Percentiles rank a stretch among this genome's conserved stretches.
phyloP scores from a whole-genome alignment of 2,888 invertebrate species.

The Homarus gammarus region DNA sequence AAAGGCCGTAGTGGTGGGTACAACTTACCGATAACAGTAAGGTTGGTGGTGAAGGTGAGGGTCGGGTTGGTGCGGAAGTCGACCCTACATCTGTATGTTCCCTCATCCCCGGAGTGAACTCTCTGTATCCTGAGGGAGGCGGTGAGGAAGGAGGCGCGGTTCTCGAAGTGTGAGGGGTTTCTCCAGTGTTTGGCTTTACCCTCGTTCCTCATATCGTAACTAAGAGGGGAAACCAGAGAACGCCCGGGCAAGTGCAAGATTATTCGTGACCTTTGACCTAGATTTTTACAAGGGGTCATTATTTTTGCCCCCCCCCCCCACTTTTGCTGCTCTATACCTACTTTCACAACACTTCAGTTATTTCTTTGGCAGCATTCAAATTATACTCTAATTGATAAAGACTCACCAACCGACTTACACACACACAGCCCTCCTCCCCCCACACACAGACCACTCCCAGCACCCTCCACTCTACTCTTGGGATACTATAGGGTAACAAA shows the following conservation, averaged over 20 bases:
- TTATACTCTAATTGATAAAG: no score
- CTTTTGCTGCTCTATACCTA: no score
- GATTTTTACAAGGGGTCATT: no score
- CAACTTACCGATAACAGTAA: slow-evolving; percentile 70
- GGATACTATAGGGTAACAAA: no score
- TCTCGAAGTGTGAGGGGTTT: slow-evolving; percentile 52
- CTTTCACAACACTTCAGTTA: no score
- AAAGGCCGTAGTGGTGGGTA: neutral
- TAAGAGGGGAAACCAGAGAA: slow-evolving; percentile 8
- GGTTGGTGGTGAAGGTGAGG: slow-evolving; percentile 66
- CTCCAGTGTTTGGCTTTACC: slow-evolving; percentile 66
- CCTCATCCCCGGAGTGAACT: slow-evolving; percentile 40
- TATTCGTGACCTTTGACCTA: no score
- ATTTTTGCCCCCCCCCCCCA: no score
- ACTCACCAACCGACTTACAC: neutral
- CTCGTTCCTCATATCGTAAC: slow-evolving; percentile 69
- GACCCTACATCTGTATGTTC: slow-evolving; percentile 68
- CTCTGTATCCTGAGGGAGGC: slow-evolving; percentile 35
- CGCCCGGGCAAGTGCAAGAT: neutral
- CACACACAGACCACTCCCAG: no score
- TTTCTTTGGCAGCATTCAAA: no score
- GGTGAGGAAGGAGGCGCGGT: slow-evolving; percentile 57
- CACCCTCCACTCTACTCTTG: no score
- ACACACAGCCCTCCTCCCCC: no score
- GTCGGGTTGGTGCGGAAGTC: slow-evolving; percentile 72